Conservation (phyloP, 2,888 invertebrate species). For the Limnephilus auricula region DNA sequence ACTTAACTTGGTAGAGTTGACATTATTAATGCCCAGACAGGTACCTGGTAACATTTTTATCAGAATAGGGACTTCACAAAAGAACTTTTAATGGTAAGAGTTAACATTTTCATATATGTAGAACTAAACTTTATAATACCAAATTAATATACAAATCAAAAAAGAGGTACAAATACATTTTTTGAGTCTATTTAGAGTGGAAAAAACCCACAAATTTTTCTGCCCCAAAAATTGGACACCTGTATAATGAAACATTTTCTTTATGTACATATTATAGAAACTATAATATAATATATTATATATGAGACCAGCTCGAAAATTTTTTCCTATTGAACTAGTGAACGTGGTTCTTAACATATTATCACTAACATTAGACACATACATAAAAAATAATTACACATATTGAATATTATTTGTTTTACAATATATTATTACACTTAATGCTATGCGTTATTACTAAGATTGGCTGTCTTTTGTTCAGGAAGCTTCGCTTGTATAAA, state of each 20-base stretch:
- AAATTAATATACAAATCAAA: background rate
- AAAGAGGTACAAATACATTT: background rate
- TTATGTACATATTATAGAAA: background rate
- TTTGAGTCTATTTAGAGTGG: background rate
- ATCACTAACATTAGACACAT: slow-evolving; percentile 30
- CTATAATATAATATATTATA: background rate
- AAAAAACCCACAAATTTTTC: background rate
- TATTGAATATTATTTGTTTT: background rate
- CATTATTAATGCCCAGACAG: background rate
- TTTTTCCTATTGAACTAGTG: slow-evolving; percentile 23
- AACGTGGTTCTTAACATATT: slow-evolving; percentile 31
- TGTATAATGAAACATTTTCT: background rate
- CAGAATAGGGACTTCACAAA: too few relatives aligned
- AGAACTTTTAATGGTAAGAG: too few relatives aligned
- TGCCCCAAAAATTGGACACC: background rate
- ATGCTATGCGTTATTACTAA: background rate
- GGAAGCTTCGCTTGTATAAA: background rate
- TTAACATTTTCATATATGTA: too few relatives aligned
- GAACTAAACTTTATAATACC: background rate
- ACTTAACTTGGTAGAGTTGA: too few relatives aligned
- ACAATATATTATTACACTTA: background rate
- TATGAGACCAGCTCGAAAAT: slow-evolving; percentile 30
- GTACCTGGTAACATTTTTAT: background rate
- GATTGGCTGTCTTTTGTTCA: background rate
- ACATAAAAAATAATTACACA: background rate